Conservation (phyloP, 2,797 vertebrate genomes). For the Poeciliopsis presidionis region DNA sequence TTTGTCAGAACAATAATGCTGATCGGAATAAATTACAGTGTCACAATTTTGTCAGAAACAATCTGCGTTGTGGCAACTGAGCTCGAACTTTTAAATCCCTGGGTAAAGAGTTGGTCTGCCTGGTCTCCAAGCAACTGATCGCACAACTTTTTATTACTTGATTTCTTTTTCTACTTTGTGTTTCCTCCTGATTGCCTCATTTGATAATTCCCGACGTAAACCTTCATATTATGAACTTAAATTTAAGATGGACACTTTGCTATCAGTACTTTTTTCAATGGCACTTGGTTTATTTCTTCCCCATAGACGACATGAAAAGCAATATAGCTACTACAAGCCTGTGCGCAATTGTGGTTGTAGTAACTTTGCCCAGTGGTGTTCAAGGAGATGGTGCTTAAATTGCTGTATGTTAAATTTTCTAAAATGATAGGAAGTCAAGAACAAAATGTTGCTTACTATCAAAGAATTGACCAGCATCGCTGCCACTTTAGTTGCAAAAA, state of each 20-base stretch:
- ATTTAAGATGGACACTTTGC: neutral
- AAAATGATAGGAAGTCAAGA: neutral
- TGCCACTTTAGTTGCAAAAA: neutral
- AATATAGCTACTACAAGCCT: neutral
- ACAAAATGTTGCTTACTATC: neutral
- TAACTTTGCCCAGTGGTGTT: neutral
- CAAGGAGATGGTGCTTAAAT: slow-evolving; percentile 20
- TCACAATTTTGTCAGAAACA: neutral
- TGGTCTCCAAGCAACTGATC: neutral
- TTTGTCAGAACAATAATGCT: neutral
- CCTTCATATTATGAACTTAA: neutral
- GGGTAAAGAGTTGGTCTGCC: neutral
- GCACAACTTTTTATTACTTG: neutral
- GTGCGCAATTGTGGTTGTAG: neutral
- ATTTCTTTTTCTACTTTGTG: neutral
- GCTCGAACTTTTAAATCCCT: neutral
- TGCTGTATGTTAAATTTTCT: neutral
- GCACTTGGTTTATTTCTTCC: neutral
- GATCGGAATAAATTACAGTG: neutral
- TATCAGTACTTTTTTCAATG: neutral
- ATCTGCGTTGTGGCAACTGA: neutral
- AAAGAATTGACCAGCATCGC: neutral
- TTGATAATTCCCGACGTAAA: neutral
- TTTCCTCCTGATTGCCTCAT: neutral
- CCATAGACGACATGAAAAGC: neutral